phyloP scores from a whole-genome alignment of 2,113 vertebrate genomes.

The Sturnira hondurensis region DNA sequence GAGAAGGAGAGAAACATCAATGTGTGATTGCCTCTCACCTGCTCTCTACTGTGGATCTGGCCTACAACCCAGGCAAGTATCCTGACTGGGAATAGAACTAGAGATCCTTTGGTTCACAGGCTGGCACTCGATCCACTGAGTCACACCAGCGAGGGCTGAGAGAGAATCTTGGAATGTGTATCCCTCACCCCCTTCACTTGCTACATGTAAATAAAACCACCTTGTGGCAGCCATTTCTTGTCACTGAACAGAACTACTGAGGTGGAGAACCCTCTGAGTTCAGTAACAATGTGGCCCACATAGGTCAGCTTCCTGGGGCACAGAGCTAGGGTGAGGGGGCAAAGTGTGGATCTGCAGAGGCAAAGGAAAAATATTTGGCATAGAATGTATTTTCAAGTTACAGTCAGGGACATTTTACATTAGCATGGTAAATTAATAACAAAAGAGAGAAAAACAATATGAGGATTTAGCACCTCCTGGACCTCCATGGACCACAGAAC shows the following conservation, averaged over 20 bases:
- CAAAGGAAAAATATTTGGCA: fast-evolving
- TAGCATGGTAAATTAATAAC: not conserved
- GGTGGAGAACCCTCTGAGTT: not conserved
- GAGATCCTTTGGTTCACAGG: too few relatives aligned
- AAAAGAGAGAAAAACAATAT: not conserved
- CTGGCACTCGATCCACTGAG: too few relatives aligned
- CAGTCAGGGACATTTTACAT: not conserved
- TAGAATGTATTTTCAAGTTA: not conserved
- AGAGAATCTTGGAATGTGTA: too few relatives aligned
- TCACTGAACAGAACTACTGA: not conserved
- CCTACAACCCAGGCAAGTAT: too few relatives aligned
- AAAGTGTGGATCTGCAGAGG: not conserved
- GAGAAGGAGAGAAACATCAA: too few relatives aligned
- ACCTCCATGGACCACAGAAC: not conserved
- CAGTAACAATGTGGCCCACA: not conserved
- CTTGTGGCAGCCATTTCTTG: not conserved
- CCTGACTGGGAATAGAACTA: too few relatives aligned
- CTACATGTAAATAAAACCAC: not conserved
- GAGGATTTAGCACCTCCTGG: not conserved
- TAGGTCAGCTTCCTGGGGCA: too few relatives aligned
- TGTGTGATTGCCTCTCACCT: too few relatives aligned
- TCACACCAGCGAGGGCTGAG: too few relatives aligned
- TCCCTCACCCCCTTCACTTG: not conserved
- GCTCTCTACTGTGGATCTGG: too few relatives aligned
- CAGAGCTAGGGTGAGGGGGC: too few relatives aligned